phyloP scores from a whole-genome alignment of 2,797 vertebrate genomes.

The Rhynchotus rufescens region DNA sequence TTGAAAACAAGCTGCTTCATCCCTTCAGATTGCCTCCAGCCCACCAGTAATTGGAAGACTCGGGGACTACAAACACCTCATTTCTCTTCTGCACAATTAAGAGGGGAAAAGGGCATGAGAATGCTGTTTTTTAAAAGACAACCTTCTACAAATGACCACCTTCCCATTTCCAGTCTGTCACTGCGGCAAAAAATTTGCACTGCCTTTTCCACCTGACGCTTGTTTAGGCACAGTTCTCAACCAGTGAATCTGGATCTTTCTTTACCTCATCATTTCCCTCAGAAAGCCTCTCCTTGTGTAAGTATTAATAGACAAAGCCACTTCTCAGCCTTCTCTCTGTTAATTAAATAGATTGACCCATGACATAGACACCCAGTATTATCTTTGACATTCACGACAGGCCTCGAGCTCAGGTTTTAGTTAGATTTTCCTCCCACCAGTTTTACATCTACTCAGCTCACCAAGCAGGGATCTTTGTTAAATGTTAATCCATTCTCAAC shows the following conservation, averaged over 20 bases:
- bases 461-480: background rate
- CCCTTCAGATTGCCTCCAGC: background rate
- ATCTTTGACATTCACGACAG: background rate
- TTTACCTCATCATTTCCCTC: background rate
- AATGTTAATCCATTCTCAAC: background rate
- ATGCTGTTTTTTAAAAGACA: background rate
- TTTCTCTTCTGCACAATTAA: conserved; percentile 25
- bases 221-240: background rate
- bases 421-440: background rate
- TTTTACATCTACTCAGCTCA: background rate
- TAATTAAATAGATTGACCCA: background rate
- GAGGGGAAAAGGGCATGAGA: background rate
- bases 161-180: background rate
- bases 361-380: background rate
- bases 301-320: background rate
- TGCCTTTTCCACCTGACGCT: background rate
- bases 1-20: conserved; percentile 39
- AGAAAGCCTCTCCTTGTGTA: background rate
- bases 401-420: background rate
- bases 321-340: background rate
- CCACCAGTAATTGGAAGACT: conserved; percentile 17
- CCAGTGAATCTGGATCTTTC: background rate
- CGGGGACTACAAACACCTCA: background rate
- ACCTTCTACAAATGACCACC: background rate
- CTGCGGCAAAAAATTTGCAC: background rate